Percentiles rank a stretch among this genome's conserved stretches.
These are phyloP conservation scores for Porites australiensis DNA, from an alignment of 64 coral and sea anemone species.

Conservation along the genomic window DNA sequence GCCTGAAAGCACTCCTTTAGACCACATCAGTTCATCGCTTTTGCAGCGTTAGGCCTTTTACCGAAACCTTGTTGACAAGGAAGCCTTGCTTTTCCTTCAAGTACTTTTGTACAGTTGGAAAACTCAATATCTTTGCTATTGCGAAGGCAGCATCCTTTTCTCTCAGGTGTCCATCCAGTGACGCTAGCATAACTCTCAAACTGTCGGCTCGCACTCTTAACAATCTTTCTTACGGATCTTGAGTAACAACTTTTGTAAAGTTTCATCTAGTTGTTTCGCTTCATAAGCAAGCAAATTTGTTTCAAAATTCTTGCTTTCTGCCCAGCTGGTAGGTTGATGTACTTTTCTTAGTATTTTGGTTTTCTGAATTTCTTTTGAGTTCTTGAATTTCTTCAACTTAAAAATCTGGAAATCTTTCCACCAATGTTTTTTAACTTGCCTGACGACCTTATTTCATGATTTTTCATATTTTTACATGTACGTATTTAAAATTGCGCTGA, in stretches of 20 bases:
- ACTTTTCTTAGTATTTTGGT: no score
- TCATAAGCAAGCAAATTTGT: not conserved
- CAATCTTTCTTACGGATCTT: slow-evolving; percentile 26
- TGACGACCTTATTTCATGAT: no score
- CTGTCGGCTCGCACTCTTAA: not conserved
- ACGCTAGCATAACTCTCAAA: slow-evolving; percentile 2
- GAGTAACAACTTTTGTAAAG: not conserved
- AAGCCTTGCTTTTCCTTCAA: not conserved
- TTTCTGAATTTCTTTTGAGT: no score
- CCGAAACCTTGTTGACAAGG: not conserved
- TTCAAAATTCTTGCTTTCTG: not conserved
- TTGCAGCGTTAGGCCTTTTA: not conserved
- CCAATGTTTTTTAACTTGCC: no score
- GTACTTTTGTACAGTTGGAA: not conserved
- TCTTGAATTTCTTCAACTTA: no score
- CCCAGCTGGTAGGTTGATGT: not conserved
- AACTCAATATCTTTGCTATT: slow-evolving; percentile 16
- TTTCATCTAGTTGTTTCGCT: not conserved
- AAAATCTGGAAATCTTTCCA: no score
- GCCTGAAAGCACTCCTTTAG: not conserved
- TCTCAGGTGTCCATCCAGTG: not conserved
- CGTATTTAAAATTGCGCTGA: no score
- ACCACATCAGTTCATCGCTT: not conserved
- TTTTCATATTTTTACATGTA: no score
- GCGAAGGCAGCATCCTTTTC: not conserved